These are phyloP conservation scores for Aplodontia rufa DNA, from an alignment of 2,113 vertebrate species.

Conservation along the genomic window DNA sequence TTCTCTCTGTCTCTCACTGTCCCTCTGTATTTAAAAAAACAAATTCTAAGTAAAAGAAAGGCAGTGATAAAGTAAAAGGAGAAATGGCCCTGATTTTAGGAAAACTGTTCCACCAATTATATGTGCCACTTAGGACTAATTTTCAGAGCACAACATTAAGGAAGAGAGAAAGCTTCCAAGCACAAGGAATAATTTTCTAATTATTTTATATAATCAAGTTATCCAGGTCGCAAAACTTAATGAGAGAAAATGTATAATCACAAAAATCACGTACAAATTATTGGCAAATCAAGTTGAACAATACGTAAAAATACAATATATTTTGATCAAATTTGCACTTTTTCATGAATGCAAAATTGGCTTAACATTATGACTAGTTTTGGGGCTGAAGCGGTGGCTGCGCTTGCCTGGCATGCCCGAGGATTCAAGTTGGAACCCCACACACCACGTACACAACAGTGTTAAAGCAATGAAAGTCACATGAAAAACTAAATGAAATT, in stretches of 20 bases:
- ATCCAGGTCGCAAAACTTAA: neutral
- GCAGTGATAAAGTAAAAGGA: neutral
- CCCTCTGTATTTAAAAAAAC: too few species aligned
- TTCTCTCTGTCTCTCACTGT: too few species aligned
- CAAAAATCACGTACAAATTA: neutral
- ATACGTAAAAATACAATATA: neutral
- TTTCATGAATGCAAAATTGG: neutral
- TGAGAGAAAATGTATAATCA: neutral
- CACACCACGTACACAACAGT: too few species aligned
- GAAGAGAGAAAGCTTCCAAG: neutral
- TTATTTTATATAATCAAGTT: neutral
- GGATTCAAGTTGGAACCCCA: too few species aligned
- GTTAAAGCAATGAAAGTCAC: too few species aligned
- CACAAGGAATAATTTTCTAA: neutral
- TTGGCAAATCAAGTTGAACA: neutral
- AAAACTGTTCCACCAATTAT: neutral
- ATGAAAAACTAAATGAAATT: too few species aligned
- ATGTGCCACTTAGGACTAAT: neutral
- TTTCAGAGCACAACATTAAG: neutral
- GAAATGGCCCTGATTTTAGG: neutral
- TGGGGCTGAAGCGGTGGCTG: too few species aligned
- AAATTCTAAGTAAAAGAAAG: too few species aligned
- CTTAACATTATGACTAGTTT: neutral
- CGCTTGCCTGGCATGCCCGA: too few species aligned
- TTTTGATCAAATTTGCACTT: neutral